Evolutionary conservation across 1,140 invertebrate species (phyloP), one percentile per base, ranked within the genome.

Genomic region (Pachypeltis micranthus): DNA sequence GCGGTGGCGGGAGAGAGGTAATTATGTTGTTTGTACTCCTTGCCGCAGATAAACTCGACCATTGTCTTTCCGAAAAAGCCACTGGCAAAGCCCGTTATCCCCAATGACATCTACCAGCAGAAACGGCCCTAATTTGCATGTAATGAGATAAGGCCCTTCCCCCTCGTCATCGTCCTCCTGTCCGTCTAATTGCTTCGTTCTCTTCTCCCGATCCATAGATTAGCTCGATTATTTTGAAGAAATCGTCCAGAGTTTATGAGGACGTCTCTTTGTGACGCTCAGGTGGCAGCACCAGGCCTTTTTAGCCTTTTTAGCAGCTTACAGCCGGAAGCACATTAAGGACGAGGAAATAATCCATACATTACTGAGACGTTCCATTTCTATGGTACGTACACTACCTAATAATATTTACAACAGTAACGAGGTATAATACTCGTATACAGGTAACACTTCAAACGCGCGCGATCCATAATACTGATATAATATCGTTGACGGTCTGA

Each of bases 1-100:
- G n/a, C n/a, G 7, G 47, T 7, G 4, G 3, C 7, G 10, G 47
- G 47, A 51, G 47, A n/a, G n/a, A n/a, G 47, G 47, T 51, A 51
- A 51, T 51, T 51, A 51, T 51, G 47, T 51, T 51, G 47, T 51
- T 51, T 51, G 47, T 51, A 51, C 23, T n/a, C n/a, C n/a, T 51
- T 51, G 47, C 47, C 12, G 47, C 47, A 51, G 47, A 51, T 51
- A 51, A 51, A 51, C 47, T 51, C 47, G 47, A 51, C 47, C 47
- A 51, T 51, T 51, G 47, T 51, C 47, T 51, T 51, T 21, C 10
- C n/a, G n/a, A n/a, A n/a, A n/a, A n/a, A n/a, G 23, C 47, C 47
- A 39, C 47, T 51, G 47, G 10, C 47, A n/a, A n/a, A n/a, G n/a
- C n/a, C n/a, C n/a, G n/a, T 51, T 51, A 51, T 51, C 47, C 47